A percentile compares a stretch with the other conserved stretches of the same genome.
phyloP scores from a whole-genome alignment of 1,140 invertebrate species.

The Solenopsis fugax region DNA sequence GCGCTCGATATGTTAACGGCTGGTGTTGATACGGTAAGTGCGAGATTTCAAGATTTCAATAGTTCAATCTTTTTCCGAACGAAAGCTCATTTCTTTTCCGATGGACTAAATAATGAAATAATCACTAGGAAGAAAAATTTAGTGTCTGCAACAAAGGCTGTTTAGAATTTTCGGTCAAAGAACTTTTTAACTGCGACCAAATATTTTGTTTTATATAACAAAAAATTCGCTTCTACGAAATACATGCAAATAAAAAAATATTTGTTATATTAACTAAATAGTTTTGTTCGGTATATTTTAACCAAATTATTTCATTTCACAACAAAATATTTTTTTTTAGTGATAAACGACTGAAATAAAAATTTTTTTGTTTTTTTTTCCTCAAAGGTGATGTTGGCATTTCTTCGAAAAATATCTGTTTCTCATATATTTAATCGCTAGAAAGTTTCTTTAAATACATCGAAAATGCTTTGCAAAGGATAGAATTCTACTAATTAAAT shows the following conservation, averaged over 20 bases:
- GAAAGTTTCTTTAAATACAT: background rate
- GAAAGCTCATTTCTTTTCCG: background rate
- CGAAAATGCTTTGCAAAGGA: background rate
- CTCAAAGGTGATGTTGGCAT: background rate
- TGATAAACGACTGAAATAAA: background rate
- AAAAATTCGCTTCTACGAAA: too few species aligned
- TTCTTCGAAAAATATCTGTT: background rate
- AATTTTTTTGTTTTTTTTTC: background rate
- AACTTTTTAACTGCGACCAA: too few species aligned
- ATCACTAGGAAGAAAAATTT: background rate
- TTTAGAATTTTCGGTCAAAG: too few species aligned
- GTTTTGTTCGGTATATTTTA: too few species aligned
- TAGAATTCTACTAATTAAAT: background rate
- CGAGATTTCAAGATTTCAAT: background rate
- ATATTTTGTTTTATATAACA: too few species aligned
- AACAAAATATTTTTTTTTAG: too few species aligned
- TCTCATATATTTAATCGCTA: background rate
- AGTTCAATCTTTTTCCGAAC: background rate
- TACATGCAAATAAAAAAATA: too few species aligned
- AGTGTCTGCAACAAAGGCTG: too few species aligned
- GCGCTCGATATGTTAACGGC: constrained; percentile 91
- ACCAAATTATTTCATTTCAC: too few species aligned
- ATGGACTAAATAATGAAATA: background rate
- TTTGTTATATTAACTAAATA: too few species aligned
- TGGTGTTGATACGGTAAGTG: constrained; percentile 91